These are phyloP conservation scores for Fregata magnificens DNA, from an alignment of 2,113 vertebrate genomes.

Conservation along the genomic window DNA sequence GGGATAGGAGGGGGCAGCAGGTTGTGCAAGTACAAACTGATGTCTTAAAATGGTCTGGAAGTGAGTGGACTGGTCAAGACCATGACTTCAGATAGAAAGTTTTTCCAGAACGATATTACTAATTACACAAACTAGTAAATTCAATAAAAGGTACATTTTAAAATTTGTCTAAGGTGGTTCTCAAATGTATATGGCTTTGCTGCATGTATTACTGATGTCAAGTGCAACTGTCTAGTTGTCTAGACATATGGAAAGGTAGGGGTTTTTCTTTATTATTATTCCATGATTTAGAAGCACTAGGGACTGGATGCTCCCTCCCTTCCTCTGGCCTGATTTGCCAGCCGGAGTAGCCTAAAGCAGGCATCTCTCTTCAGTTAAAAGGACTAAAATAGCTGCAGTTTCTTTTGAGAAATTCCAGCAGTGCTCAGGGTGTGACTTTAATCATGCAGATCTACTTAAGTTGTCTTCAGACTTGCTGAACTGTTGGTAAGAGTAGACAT, in stretches of 20 bases:
- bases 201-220: background rate
- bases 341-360: background rate
- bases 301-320: background rate
- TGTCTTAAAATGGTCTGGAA: background rate
- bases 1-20: background rate
- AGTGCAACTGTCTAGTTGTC: background rate
- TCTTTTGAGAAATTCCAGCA: background rate
- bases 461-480: background rate
- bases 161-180: background rate
- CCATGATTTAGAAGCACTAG: background rate
- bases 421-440: background rate
- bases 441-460: background rate
- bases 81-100: background rate
- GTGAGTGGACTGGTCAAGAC: background rate
- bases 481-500: background rate
- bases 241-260: background rate
- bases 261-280: background rate
- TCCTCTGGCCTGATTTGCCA: background rate
- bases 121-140: background rate
- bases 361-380: background rate
- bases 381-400: background rate
- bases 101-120: background rate
- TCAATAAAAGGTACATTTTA: background rate
- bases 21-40: background rate
- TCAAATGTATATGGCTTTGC: background rate